Conservation (phyloP, 1,140 invertebrate species). For the Cydia splendana region DNA sequence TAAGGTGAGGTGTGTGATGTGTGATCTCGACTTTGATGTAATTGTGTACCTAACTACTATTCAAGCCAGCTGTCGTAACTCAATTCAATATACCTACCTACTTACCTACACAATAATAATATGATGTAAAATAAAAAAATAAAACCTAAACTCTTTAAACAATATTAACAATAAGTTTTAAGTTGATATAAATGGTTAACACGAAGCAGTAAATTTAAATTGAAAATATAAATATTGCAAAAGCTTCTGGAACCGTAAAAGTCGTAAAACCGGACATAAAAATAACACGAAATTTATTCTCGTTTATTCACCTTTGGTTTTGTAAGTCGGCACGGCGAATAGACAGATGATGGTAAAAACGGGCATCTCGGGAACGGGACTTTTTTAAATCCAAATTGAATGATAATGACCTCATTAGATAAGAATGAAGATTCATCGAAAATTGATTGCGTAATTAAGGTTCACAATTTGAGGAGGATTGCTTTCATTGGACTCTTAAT, state of each 20-base stretch:
- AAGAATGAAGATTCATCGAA: slow-evolving; percentile 3
- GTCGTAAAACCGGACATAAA: slow-evolving; percentile 21
- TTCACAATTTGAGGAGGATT: background rate
- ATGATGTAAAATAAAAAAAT: background rate
- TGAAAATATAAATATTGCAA: slow-evolving; percentile 28
- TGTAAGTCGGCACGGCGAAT: background rate
- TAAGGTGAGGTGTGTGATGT: too few species aligned
- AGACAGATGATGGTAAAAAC: slow-evolving; percentile 9
- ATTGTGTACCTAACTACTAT: too few species aligned
- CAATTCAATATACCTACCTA: too few species aligned
- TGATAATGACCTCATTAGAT: slow-evolving; percentile 28
- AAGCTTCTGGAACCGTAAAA: slow-evolving; percentile 24
- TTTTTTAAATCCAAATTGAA: slow-evolving; percentile 25
- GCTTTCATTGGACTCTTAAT: slow-evolving; percentile 3
- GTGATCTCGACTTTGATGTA: too few species aligned
- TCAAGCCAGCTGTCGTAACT: too few species aligned
- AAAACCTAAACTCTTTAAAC: background rate
- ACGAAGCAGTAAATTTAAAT: slow-evolving; percentile 20
- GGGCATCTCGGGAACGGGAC: background rate
- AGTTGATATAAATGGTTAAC: background rate
- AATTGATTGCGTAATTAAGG: slow-evolving; percentile 31
- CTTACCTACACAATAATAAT: too few species aligned
- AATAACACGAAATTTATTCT: slow-evolving; percentile 29
- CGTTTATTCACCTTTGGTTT: slow-evolving; percentile 27
- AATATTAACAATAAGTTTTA: slow-evolving; percentile 2